Evolutionary conservation across 1,140 invertebrate species (phyloP).

Genomic region (Tigriopus japonicus): DNA sequence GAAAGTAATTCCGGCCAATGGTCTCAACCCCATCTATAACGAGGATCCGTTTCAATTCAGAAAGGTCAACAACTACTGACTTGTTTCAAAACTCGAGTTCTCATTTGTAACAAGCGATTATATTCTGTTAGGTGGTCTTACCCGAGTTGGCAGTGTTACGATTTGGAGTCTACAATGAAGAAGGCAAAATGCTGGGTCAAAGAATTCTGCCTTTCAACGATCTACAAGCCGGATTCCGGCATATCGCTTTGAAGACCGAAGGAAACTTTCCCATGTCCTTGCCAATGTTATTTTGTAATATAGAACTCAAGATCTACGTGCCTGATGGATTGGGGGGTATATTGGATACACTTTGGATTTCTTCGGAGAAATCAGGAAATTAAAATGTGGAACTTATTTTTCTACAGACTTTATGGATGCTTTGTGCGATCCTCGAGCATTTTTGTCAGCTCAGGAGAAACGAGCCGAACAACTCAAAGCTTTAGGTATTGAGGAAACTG

Average conservation of each 20-base stretch:
- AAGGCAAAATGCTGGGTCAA: conserved; percentile 87
- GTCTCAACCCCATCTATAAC: conserved; percentile 92
- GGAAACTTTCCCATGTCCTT: conserved; percentile 97
- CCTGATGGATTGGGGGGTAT: conserved; percentile 82
- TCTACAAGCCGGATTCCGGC: conserved; percentile 87
- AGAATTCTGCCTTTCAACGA: conserved; percentile 93
- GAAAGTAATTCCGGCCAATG: conserved; percentile 82
- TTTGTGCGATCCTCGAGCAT: conserved; percentile 81
- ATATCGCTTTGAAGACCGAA: conserved; percentile 91
- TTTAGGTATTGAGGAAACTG: conserved; percentile 73
- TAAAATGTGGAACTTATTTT: background rate
- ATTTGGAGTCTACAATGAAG: conserved; percentile 98
- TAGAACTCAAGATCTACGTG: conserved; percentile 98
- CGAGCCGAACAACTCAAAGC: conserved; percentile 77
- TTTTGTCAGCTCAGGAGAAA: conserved; percentile 69
- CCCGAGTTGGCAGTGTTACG: conserved; percentile 91
- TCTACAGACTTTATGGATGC: conserved; percentile 88
- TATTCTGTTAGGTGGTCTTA: conserved; percentile 57
- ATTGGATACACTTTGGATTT: too few species aligned
- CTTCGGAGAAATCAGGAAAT: background rate
- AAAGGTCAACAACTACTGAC: too few species aligned
- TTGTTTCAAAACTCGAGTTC: too few species aligned
- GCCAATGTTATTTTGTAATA: conserved; percentile 96
- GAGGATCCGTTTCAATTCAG: conserved; percentile 95
- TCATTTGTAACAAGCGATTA: too few species aligned